Evolutionary conservation across 1,140 invertebrate genomes (phyloP), one percentile per base, ranked within the genome.

Genomic region (Carcinoscorpius rotundicauda): DNA sequence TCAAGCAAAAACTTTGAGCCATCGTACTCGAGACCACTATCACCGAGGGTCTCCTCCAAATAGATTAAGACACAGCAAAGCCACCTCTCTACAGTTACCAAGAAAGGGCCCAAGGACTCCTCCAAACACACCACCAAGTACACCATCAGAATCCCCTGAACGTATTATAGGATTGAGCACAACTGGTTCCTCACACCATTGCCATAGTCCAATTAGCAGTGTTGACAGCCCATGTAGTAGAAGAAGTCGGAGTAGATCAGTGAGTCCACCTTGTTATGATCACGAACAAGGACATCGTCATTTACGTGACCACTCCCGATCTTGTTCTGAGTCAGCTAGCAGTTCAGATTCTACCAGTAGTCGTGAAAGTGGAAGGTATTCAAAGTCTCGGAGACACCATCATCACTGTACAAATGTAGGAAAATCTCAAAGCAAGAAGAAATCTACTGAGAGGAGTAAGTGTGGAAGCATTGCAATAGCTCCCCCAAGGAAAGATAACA

Each of bases 111-210:
- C 64, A 5, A 62, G 68, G 52, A 72, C 72, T 49, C 72, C 72
- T 29, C 73, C 72, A 52, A 69, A 73, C 63, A 73, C 73, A 10
- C 73, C 72, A 52, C 72, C 72, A 63, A 68, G 72, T 6, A 73
- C 72, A 6, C 71, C 70, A 49, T 68, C 71, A 29, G 64, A 71
- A 3, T 71, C 69, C 50, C 69, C 70, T 11, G 69, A 70, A 11
- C 66, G 69, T 60, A 68, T 66, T 53, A 63, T 67, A 50, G 63
- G 66, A 52, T 69, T n/a, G 6, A 6, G 63, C 52, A 66, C 64
- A 60, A 49, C 58, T 49, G 59, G 59, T 29, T 66, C 67, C 3
- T 62, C 64, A 11, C 66, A 66, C 53, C 68, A 65, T 10, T 61
- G 60, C 53, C 63, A 67, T 53, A 69, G 68, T 53, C 68, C 68